Conservation (phyloP, 2,797 vertebrate genomes). For the Gorsachius magnificus region DNA sequence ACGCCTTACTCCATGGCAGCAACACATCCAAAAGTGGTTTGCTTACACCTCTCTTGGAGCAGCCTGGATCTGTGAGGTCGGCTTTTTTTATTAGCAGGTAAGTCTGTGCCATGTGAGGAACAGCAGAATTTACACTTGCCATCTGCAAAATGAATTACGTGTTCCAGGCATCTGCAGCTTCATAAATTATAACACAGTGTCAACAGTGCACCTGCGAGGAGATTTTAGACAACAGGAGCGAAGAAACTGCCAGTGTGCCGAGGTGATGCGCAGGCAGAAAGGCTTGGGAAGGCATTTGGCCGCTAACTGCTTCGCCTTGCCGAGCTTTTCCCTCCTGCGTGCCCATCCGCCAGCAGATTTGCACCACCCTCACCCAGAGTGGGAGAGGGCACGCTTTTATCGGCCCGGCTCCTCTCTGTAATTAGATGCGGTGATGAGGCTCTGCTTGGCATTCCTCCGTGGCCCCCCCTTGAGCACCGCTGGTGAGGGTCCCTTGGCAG, state of each 20-base stretch:
- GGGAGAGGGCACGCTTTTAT: background rate
- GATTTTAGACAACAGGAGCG: slow-evolving; percentile 23
- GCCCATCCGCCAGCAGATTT: background rate
- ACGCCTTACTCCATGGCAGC: background rate
- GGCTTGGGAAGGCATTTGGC: background rate
- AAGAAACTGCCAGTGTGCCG: background rate
- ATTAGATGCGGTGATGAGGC: background rate
- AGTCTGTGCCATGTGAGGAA: slow-evolving; percentile 21
- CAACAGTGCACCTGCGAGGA: slow-evolving; percentile 49
- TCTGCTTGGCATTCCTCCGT: background rate
- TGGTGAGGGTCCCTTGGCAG: background rate
- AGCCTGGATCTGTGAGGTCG: background rate
- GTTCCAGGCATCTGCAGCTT: slow-evolving; percentile 40
- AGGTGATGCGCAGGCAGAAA: background rate
- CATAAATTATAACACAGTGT: slow-evolving; percentile 55
- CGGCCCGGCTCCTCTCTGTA: slow-evolving; percentile 1
- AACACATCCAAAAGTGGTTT: background rate
- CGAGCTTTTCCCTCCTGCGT: background rate
- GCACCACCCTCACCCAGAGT: background rate
- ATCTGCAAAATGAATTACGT: slow-evolving; percentile 40
- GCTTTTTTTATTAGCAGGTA: slow-evolving; percentile 27
- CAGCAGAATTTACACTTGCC: slow-evolving; percentile 52
- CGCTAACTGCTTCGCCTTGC: background rate
- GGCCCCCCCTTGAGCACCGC: background rate
- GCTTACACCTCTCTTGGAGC: background rate